phyloP scores from a whole-genome alignment of 2,113 vertebrate species.

The Jacana jacana region DNA sequence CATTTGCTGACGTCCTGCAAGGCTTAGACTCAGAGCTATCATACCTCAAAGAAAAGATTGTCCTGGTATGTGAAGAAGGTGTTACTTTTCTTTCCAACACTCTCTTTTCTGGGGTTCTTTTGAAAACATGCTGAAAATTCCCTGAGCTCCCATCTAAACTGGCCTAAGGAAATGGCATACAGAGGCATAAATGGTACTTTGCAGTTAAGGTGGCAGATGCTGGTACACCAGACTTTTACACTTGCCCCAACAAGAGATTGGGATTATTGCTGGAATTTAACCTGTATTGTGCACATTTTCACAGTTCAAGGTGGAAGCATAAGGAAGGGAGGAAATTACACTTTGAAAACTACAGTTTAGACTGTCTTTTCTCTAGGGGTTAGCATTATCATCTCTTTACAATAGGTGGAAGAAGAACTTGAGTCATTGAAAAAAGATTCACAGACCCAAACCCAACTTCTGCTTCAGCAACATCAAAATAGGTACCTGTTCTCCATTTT shows the following conservation, averaged over 20 bases:
- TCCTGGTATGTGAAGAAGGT: conserved; percentile 72
- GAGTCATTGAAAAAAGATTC: conserved; percentile 57
- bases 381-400: not conserved
- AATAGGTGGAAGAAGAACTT: conserved; percentile 70
- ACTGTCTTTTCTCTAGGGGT: not conserved
- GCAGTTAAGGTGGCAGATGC: not conserved
- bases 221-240: not conserved
- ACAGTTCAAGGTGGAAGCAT: not conserved
- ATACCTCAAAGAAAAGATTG: conserved; percentile 66
- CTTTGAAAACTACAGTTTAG: not conserved
- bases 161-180: not conserved
- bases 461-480: conserved; percentile 71
- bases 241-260: not conserved
- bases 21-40: conserved; percentile 66
- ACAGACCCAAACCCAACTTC: conserved; percentile 44
- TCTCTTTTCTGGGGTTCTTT: not conserved
- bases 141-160: not conserved
- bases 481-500: conserved; percentile 53
- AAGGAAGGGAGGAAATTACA: not conserved
- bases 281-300: not conserved
- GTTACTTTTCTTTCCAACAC: not conserved
- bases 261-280: not conserved
- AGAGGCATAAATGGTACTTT: not conserved
- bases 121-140: not conserved
- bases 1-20: conserved; percentile 54